These are phyloP conservation scores for Datnioides undecimradiatus DNA, from an alignment of 2,113 vertebrate genomes.

Conservation along the genomic window DNA sequence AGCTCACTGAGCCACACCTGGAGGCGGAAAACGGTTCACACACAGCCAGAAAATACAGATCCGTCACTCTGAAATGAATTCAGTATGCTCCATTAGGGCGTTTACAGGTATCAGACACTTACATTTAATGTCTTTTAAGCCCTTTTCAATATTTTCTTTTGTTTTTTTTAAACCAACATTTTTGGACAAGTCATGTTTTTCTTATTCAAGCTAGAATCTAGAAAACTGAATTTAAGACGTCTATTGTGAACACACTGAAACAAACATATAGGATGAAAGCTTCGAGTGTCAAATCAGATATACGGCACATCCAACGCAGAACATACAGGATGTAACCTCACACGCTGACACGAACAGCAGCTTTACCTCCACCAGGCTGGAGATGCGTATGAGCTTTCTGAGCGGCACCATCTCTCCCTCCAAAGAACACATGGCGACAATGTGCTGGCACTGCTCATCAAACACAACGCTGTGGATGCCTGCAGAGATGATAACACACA, in stretches of 20 bases:
- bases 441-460: constrained; percentile 90
- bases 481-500: constrained; percentile 71
- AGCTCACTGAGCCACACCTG: constrained; percentile 93
- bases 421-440: constrained; percentile 94
- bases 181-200: no score
- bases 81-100: no score
- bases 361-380: constrained; percentile 92
- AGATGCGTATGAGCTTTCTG: constrained; percentile 89
- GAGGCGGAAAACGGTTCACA: constrained; percentile 13
- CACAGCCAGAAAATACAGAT: background rate
- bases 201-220: no score
- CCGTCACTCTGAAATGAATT: background rate
- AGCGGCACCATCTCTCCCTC: constrained; percentile 94
- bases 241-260: background rate
- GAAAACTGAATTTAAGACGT: no score
- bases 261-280: background rate
- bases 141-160: no score
- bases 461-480: constrained; percentile 96
- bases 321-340: background rate
- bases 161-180: no score
- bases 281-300: background rate
- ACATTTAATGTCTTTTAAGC: no score
- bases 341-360: background rate
- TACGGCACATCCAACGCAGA: background rate
- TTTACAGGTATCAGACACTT: no score